Percentiles rank a stretch among this genome's conserved stretches.
Evolutionary conservation across 2,797 vertebrate species (phyloP).

Genomic region (Danio albolineatus): DNA sequence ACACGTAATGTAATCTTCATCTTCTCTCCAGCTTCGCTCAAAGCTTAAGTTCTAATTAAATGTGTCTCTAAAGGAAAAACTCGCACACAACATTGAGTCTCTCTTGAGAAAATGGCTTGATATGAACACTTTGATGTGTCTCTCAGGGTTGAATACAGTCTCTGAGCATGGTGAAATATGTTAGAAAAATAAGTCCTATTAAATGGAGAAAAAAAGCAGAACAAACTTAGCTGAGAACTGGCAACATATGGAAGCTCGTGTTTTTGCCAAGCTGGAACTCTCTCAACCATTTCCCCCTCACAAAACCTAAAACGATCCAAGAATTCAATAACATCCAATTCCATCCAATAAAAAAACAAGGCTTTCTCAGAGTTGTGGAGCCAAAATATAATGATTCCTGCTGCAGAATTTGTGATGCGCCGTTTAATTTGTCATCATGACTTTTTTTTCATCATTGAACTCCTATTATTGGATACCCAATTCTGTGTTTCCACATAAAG

Average conservation of each 20-base stretch:
- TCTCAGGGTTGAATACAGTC: constrained; percentile 33
- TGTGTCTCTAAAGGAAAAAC: constrained; percentile 66
- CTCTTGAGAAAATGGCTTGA: constrained; percentile 2
- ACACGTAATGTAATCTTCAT: constrained; percentile 69
- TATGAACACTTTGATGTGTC: constrained; percentile 10
- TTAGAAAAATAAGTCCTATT: constrained; percentile 62
- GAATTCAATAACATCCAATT: not conserved
- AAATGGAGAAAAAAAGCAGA: constrained; percentile 55
- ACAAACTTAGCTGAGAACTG: constrained; percentile 8
- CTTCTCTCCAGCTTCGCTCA: constrained; percentile 52
- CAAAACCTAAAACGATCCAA: not conserved
- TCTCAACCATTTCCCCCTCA: not conserved
- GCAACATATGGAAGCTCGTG: not conserved
- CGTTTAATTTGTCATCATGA: not conserved
- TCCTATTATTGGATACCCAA: not conserved
- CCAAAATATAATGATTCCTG: not conserved
- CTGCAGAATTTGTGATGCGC: not conserved
- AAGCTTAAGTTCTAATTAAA: constrained; percentile 65
- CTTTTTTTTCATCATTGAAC: not conserved
- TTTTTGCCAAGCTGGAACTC: not conserved
- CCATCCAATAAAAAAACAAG: not conserved
- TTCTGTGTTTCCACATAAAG: constrained; percentile 5
- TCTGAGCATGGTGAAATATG: constrained; percentile 34
- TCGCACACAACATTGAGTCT: constrained; percentile 44
- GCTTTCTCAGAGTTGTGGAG: not conserved